phyloP scores from a whole-genome alignment of 2,113 vertebrate genomes.

The Gymnarchus niloticus region DNA sequence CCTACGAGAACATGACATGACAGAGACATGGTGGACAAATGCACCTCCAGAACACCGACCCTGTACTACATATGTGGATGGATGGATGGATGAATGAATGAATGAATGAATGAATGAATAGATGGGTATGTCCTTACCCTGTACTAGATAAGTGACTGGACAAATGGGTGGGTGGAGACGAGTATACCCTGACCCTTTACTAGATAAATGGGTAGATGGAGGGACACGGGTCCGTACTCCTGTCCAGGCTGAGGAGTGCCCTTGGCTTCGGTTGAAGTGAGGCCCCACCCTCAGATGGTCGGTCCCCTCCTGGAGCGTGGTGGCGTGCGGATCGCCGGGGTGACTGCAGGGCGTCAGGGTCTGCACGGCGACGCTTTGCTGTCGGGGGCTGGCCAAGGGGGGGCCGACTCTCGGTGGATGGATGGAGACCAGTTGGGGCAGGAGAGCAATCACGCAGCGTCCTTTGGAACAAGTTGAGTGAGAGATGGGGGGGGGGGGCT shows the following conservation, averaged over 20 bases:
- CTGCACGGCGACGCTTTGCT: constrained; percentile 7
- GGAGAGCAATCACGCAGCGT: constrained; percentile 79
- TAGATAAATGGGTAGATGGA: background rate
- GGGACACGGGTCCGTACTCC: constrained; percentile 62
- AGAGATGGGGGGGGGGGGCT: background rate
- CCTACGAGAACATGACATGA: constrained; percentile 55
- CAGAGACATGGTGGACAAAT: background rate
- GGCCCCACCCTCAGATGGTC: constrained; percentile 70
- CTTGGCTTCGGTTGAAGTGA: constrained; percentile 85
- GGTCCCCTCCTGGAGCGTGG: constrained; percentile 73
- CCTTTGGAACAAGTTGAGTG: constrained; percentile 29
- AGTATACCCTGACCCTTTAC: no score
- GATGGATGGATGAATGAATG: no score
- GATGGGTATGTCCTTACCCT: no score
- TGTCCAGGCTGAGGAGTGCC: constrained; percentile 79
- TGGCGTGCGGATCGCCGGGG: constrained; percentile 86
- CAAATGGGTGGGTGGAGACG: no score
- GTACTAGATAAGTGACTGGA: no score
- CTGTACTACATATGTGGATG: background rate
- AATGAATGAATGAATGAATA: no score
- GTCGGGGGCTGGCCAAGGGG: background rate
- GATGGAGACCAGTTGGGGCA: constrained; percentile 80
- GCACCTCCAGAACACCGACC: background rate
- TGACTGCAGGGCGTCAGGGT: constrained; percentile 69
- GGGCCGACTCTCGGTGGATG: constrained; percentile 85